Evolutionary conservation across 1,140 invertebrate genomes (phyloP), one percentile per base, ranked within the genome.

Genomic region (Bicyclus anynana): DNA sequence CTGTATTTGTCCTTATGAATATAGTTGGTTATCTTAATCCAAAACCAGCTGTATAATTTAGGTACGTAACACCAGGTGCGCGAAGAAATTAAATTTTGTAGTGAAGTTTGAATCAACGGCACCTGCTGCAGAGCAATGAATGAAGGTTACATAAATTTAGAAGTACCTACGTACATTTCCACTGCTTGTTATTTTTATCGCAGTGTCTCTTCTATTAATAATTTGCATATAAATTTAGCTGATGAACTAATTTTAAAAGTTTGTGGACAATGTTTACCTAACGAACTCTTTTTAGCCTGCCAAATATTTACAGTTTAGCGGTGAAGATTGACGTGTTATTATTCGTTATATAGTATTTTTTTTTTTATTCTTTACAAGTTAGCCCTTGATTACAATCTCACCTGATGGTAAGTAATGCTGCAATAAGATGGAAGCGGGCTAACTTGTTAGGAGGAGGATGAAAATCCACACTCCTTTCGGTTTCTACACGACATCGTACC

Each of bases 81-180:
- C 5, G 14, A 10, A 35, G 21, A 26, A 35, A 23, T 44, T 29
- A 12, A 14, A 26, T 40, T 40, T 17, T 40, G 16, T 16, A 40
- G 17, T 7, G 23, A 26, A 48, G 35, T 48, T n/a, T 21, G 35
- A 46, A 49, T 49, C 47, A 49, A 26, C 52, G 49, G 26, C 44
- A 53, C 33, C 44, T 53, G 50, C 23, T 38, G 44, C 17, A 53
- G 27, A 52, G 27, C 55, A 33, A 17, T 42, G 12, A 9, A 40
- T 14, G 50, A 54, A 53, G 50, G 57, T 40, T 59, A 59, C 13
- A 49, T 48, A 38, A 48, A 48, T 47, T 47, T 48, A 6, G 37
- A 13, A 40, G 37, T 17, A 40, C 37, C 9, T 7, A 12, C 37
- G 29, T 7, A 12, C 12, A 26, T 35, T 47, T 47, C 13, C n/a